Conservation (phyloP, 1,140 invertebrate species). For the Rhagoletis pomonella region DNA sequence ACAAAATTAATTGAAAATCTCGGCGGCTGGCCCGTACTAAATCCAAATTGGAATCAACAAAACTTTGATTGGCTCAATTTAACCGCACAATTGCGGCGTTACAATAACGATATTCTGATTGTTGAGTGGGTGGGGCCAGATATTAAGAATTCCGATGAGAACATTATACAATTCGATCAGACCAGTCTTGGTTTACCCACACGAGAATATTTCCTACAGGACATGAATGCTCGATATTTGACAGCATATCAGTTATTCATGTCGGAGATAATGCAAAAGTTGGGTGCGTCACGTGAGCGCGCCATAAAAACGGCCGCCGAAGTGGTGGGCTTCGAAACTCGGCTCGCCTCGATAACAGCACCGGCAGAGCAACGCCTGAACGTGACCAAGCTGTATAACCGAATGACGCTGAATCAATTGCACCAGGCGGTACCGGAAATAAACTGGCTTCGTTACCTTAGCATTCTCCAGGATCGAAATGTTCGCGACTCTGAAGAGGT, state of each 20-base stretch:
- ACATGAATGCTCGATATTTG: slow-evolving; percentile 81
- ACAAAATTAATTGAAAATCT: slow-evolving; percentile 82
- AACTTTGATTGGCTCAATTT: slow-evolving; percentile 86
- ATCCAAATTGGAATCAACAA: slow-evolving; percentile 78
- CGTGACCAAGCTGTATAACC: slow-evolving; percentile 82
- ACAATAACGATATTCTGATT: slow-evolving; percentile 88
- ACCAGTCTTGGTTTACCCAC: slow-evolving; percentile 90
- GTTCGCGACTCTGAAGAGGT: slow-evolving; percentile 74
- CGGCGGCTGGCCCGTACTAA: slow-evolving; percentile 90
- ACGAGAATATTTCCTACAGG: slow-evolving; percentile 88
- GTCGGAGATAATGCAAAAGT: slow-evolving; percentile 79
- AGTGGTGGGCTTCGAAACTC: slow-evolving; percentile 88
- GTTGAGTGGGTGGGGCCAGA: slow-evolving; percentile 91
- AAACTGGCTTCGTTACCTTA: slow-evolving; percentile 85
- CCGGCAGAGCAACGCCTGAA: slow-evolving; percentile 88
- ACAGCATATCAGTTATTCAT: slow-evolving; percentile 88
- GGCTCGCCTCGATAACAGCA: slow-evolving; percentile 77
- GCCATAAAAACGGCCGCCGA: slow-evolving; percentile 82
- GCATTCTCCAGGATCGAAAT: slow-evolving; percentile 85
- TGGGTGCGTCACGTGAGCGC: slow-evolving; percentile 79
- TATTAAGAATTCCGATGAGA: slow-evolving; percentile 90
- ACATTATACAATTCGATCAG: slow-evolving; percentile 93
- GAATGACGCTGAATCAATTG: slow-evolving; percentile 84
- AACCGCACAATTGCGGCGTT: slow-evolving; percentile 84
- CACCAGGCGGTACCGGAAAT: slow-evolving; percentile 82